Evolutionary conservation across 2,113 vertebrate genomes (phyloP).

Genomic region (Cairina moschata): DNA sequence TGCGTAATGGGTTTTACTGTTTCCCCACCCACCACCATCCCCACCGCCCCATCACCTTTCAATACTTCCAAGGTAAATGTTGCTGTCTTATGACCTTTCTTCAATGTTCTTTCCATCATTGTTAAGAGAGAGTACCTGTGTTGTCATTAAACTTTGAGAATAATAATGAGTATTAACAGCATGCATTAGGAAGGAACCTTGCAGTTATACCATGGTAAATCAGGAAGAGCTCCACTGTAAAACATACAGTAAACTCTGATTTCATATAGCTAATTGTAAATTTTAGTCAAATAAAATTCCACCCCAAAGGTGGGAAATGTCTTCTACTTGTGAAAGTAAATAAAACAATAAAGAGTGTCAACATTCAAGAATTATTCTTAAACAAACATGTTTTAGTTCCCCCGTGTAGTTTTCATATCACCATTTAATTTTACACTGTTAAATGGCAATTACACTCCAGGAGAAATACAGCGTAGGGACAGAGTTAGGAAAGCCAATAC

Average conservation of each 20-base stretch:
- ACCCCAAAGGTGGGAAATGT: background rate
- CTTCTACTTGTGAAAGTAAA: background rate
- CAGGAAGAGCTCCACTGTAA: background rate
- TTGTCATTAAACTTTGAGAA: background rate
- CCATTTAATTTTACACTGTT: background rate
- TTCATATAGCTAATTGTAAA: background rate
- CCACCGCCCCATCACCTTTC: background rate
- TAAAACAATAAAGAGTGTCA: background rate
- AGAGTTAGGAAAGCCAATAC: background rate
- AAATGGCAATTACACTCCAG: background rate
- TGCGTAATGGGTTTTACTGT: background rate
- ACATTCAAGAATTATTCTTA: background rate
- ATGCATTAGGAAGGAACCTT: background rate
- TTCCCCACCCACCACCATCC: background rate
- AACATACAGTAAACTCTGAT: background rate
- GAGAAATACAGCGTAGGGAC: background rate
- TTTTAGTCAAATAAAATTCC: background rate
- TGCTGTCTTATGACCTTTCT: background rate
- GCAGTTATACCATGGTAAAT: fast-evolving
- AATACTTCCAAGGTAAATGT: background rate
- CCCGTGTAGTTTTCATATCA: background rate
- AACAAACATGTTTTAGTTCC: background rate
- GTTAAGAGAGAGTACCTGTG: background rate
- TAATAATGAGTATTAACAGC: background rate
- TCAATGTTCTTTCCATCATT: background rate